Conservation (phyloP, 2,113 vertebrate genomes). For the Baryphthengus martii region DNA sequence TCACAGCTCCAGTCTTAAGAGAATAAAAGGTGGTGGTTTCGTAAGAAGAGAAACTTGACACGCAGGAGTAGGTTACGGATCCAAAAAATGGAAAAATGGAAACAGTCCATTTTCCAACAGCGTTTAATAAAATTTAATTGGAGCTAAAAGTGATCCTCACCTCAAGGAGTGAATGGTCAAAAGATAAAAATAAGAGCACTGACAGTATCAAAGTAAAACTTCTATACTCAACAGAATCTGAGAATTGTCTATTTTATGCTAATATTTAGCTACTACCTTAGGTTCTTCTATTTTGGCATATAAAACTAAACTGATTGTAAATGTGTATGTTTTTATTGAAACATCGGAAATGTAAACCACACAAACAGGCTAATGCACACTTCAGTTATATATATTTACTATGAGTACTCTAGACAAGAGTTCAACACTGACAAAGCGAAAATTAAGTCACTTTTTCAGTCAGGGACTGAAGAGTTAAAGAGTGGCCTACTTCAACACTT, state of each 20-base stretch:
- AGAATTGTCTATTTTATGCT: background rate
- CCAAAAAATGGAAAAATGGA: background rate
- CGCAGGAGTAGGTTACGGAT: background rate
- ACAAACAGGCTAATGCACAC: background rate
- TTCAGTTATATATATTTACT: background rate
- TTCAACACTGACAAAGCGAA: background rate
- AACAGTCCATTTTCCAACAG: background rate
- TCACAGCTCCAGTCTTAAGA: background rate
- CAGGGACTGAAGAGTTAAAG: conserved; percentile 63
- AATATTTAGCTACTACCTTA: background rate
- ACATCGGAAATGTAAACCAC: background rate
- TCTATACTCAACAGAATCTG: background rate
- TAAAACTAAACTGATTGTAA: background rate
- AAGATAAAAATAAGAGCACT: background rate
- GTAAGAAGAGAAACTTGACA: background rate
- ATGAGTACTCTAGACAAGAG: background rate
- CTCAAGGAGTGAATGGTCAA: background rate
- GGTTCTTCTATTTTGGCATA: background rate
- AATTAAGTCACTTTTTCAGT: background rate
- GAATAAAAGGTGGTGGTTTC: background rate
- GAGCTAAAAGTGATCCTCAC: background rate
- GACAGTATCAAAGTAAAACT: background rate
- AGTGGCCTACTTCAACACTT: conserved; percentile 40
- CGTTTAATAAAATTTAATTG: background rate
- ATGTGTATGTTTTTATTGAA: background rate